Conservation (phyloP, 1,140 invertebrate species). For the Drosophila guanche region DNA sequence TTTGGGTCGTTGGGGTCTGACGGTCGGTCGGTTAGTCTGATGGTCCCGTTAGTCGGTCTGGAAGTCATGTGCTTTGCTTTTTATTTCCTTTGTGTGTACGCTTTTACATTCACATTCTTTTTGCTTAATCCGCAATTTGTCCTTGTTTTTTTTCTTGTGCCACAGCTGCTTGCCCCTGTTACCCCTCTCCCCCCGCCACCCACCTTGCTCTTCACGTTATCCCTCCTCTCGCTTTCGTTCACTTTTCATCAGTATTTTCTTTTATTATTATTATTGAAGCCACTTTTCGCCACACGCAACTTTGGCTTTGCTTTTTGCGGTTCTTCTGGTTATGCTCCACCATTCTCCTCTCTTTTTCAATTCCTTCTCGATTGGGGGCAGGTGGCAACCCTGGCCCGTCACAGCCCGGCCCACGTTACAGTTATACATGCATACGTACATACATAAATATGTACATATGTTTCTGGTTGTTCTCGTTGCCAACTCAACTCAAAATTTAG, state of each 20-base stretch:
- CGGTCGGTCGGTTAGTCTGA: too few relatives aligned
- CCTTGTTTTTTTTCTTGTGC: conserved; percentile 57
- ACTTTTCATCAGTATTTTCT: conserved; percentile 57
- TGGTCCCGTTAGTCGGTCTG: conserved; percentile 29
- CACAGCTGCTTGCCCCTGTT: conserved; percentile 45
- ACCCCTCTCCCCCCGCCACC: conserved; percentile 10
- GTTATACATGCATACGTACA: conserved; percentile 5
- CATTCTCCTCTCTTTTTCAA: conserved; percentile 3
- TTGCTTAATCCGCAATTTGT: conserved; percentile 70
- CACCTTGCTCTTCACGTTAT: not conserved
- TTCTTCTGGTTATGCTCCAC: not conserved
- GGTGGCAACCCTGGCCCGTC: conserved; percentile 40
- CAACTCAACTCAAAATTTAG: conserved; percentile 56
- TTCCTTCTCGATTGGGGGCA: conserved; percentile 25
- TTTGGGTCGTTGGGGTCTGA: conserved; percentile 46
- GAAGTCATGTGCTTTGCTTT: conserved; percentile 45
- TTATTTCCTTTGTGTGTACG: conserved; percentile 42
- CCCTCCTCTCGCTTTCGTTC: conserved; percentile 47
- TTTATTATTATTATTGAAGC: conserved; percentile 61
- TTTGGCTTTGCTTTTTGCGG: conserved; percentile 39
- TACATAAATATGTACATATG: not conserved
- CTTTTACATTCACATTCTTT: conserved; percentile 66
- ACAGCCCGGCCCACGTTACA: conserved; percentile 30
- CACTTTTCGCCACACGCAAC: conserved; percentile 64
- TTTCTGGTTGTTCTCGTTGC: conserved; percentile 39